Conservation (phyloP, 2,797 vertebrate genomes). For the Coluber constrictor region DNA sequence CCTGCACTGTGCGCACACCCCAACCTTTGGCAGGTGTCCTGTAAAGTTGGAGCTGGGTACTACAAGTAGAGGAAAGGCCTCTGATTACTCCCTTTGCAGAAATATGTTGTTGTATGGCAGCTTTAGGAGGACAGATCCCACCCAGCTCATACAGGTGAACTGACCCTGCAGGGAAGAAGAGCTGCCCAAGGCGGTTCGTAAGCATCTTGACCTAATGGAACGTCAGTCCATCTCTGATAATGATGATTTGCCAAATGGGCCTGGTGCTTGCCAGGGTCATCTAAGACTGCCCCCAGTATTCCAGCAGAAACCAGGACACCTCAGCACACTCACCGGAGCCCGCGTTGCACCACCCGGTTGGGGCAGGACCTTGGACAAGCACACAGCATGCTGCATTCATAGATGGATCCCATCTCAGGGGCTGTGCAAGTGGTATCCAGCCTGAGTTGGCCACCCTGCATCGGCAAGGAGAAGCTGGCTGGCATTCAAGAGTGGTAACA, state of each 20-base stretch:
- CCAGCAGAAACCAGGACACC: not conserved
- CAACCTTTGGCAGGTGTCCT: not conserved
- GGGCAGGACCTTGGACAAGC: not conserved
- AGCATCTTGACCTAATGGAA: not conserved
- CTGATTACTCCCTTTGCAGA: not conserved
- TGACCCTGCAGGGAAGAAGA: no score
- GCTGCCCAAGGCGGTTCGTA: not conserved
- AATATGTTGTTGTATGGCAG: no score
- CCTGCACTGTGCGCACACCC: slow-evolving; percentile 9
- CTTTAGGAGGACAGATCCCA: not conserved
- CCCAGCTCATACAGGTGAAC: not conserved
- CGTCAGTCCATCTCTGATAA: not conserved
- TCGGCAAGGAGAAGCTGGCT: not conserved
- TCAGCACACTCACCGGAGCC: not conserved
- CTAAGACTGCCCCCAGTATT: not conserved
- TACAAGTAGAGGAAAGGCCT: not conserved
- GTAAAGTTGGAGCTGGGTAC: slow-evolving; percentile 10
- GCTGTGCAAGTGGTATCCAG: not conserved
- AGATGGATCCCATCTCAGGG: not conserved
- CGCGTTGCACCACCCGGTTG: slow-evolving; percentile 10
- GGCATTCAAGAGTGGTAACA: not conserved
- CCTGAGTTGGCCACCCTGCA: not conserved
- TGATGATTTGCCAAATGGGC: not conserved
- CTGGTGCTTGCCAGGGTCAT: not conserved
- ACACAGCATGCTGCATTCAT: not conserved